phyloP scores from a whole-genome alignment of 1,140 invertebrate species.

The Micrasema longulum region DNA sequence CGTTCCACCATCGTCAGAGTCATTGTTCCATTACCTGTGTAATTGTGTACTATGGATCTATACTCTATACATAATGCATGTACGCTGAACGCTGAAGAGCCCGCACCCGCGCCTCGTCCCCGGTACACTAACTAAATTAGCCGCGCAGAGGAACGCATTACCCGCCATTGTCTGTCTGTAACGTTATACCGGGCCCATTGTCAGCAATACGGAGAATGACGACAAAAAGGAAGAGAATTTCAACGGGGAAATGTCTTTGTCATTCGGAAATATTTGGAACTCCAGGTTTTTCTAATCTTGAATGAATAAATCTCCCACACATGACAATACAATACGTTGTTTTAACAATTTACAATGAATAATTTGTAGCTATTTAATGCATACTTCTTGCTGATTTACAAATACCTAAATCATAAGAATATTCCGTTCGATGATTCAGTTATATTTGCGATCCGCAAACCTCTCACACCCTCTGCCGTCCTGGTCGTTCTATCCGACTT shows the following conservation, averaged over 20 bases:
- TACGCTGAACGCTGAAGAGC: conserved; percentile 41
- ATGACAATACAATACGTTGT: too few relatives aligned
- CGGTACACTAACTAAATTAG: conserved; percentile 49
- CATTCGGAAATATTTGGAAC: neutral
- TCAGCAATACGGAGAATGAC: conserved; percentile 29
- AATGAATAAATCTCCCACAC: too few relatives aligned
- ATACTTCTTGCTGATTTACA: too few relatives aligned
- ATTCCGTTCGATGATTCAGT: neutral
- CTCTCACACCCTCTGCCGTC: conserved; percentile 7
- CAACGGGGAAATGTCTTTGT: neutral
- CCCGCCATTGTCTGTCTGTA: conserved; percentile 43
- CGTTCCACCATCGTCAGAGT: conserved; percentile 14
- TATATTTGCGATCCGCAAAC: neutral
- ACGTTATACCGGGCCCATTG: conserved; percentile 39
- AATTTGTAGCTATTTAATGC: too few relatives aligned
- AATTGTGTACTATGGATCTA: conserved; percentile 6
- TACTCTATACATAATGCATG: conserved; percentile 52
- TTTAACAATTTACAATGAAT: too few relatives aligned
- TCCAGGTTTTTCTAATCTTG: too few relatives aligned
- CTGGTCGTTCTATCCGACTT: neutral
- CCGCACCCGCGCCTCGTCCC: neutral
- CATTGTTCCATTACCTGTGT: conserved; percentile 53
- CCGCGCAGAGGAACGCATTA: conserved; percentile 39
- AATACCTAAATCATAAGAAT: neutral
- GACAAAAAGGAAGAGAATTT: conserved; percentile 10